A percentile compares a stretch with the other conserved stretches of the same genome.
These are phyloP conservation scores for Beris morrisii DNA, from an alignment of 2,888 invertebrate species.

Conservation along the genomic window DNA sequence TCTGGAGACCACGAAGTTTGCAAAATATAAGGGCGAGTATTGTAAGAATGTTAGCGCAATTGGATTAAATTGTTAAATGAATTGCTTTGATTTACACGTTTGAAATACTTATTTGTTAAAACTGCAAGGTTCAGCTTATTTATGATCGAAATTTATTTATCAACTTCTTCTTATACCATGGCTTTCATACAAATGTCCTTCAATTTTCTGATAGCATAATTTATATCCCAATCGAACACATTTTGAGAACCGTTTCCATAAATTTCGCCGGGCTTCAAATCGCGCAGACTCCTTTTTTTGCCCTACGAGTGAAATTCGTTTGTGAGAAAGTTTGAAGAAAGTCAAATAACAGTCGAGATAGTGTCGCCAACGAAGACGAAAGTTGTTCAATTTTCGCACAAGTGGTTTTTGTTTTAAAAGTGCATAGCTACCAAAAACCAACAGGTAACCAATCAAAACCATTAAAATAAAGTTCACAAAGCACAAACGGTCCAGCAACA, in stretches of 20 bases:
- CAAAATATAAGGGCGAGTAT: no score
- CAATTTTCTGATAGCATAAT: no score
- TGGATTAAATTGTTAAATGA: no score
- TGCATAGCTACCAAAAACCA: background rate
- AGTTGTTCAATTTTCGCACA: constrained; percentile 2
- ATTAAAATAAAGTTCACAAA: background rate
- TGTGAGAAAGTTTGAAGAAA: constrained; percentile 14
- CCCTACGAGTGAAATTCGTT: background rate
- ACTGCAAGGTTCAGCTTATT: no score
- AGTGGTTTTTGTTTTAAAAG: constrained; percentile 4
- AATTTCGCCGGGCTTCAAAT: background rate
- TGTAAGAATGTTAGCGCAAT: no score
- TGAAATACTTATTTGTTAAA: no score
- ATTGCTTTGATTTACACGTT: no score
- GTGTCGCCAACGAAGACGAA: constrained; percentile 26
- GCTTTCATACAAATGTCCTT: no score
- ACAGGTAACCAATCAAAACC: constrained; percentile 19
- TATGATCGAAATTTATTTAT: no score
- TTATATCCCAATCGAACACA: background rate
- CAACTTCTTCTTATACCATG: no score
- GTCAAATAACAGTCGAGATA: constrained; percentile 21
- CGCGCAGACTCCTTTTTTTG: constrained; percentile 21
- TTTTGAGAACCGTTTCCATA: constrained; percentile 8
- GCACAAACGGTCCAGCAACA: constrained; percentile 8
- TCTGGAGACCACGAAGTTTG: no score